Conservation (phyloP, 23 tunicate genomes). For the Phallusia fumigata region DNA sequence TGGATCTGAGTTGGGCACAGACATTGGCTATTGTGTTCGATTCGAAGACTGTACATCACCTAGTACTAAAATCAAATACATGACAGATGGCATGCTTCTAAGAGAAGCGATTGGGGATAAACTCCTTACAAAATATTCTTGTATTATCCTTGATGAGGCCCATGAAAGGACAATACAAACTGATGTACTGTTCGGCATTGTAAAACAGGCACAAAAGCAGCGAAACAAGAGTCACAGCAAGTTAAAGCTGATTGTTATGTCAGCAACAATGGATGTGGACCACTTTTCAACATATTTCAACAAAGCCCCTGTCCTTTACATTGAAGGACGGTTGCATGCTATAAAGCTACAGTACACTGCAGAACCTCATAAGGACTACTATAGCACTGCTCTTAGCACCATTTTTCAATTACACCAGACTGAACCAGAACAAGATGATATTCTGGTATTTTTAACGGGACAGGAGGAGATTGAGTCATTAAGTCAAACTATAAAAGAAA, state of each 20-base stretch:
- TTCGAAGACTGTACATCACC: conserved; percentile 82
- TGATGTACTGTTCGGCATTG: conserved; percentile 87
- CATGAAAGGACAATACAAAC: conserved; percentile 94
- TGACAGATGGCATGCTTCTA: conserved; percentile 96
- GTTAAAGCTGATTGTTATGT: conserved; percentile 73
- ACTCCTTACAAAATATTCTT: conserved; percentile 56
- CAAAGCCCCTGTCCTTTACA: conserved; percentile 74
- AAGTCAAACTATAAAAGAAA: conserved; percentile 64
- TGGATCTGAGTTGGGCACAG: conserved; percentile 48
- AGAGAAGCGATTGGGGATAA: conserved; percentile 90
- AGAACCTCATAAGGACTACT: conserved; percentile 55
- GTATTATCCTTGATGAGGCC: conserved; percentile 87
- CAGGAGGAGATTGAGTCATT: conserved; percentile 93
- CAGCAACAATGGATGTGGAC: conserved; percentile 98
- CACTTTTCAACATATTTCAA: conserved; percentile 79
- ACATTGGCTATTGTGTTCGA: conserved; percentile 85
- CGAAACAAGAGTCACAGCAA: conserved; percentile 36
- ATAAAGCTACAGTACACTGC: conserved; percentile 62
- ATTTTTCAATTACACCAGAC: conserved; percentile 75
- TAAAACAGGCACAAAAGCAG: conserved; percentile 66
- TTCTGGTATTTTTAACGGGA: conserved; percentile 88
- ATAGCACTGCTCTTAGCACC: conserved; percentile 44
- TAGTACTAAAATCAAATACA: conserved; percentile 77
- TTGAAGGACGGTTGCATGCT: conserved; percentile 83
- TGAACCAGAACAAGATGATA: conserved; percentile 71